Base-by-base conservation (phyloP, 2,797 vertebrate species). In the Fringilla coelebs region DNA sequence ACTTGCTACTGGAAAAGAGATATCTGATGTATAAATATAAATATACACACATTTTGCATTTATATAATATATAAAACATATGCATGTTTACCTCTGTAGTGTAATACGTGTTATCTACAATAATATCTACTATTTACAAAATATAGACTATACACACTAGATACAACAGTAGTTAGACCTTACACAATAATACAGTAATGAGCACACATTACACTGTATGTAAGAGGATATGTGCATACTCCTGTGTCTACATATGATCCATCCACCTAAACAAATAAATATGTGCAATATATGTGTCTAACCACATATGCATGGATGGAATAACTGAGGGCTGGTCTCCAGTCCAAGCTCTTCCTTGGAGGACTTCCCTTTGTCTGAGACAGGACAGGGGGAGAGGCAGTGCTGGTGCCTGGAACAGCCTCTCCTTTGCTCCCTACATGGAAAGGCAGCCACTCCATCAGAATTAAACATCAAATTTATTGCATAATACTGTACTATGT, bases 391-490 rank as follows among this genome's bases (percentile, higher is more conserved):
- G 24, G n/a, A n/a, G 8, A 57, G 19, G 63, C 31, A 36, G 25
- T 10, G 38, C 26, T 11, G 1, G 24, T 20, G 26, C 31, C 40
- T 26, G 55, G 38, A 21, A 21, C 83, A 45, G 46, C 48, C 36
- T 32, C 60, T 60, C 65, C 80, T 73, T 19, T 9, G 28, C 51
- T n/a, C 62, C 71, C 49, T 3, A 36, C 55, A 82, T 0, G 11
- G 40, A 68, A 34, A 93, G 40, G 45, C 78, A 84, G 65, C 65
- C 46, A 49, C 22, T 41, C 41, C 2, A 19, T 34, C 80, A 65
- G 93, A 96, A 94, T 97, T 96, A 97, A 97, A 98, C 97, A 96
- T 96, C 93, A 95, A 93, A 96, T 98, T 98, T 98, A 98, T 98
- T 98, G 97, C 96, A 90, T 97, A 96, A 97, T 98, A 95, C 96